These are phyloP conservation scores for Excalfactoria chinensis DNA, from an alignment of 2,113 vertebrate species.

Conservation along the genomic window DNA sequence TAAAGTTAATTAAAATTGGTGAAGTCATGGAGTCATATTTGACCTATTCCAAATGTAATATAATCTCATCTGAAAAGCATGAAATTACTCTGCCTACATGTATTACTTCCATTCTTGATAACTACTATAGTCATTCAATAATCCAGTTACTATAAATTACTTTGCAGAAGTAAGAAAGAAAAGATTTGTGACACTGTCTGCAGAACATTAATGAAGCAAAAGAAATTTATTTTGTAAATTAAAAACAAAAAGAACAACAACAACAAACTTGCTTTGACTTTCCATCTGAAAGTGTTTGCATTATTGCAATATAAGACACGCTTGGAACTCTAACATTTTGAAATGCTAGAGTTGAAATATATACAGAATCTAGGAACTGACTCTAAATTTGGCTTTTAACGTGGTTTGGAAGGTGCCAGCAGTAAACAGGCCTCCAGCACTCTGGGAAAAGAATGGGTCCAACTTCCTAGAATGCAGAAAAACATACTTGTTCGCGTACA, in stretches of 20 bases:
- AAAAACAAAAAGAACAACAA: background rate
- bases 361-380: background rate
- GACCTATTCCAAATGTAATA: constrained; percentile 59
- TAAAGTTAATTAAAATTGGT: constrained; percentile 70
- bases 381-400: background rate
- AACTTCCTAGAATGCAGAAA: background rate
- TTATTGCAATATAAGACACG: background rate
- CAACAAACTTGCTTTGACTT: background rate
- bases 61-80: constrained; percentile 75
- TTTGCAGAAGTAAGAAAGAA: constrained; percentile 22
- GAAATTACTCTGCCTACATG: constrained; percentile 72
- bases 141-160: constrained; percentile 64
- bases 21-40: constrained; percentile 60
- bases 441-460: background rate
- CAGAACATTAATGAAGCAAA: background rate
- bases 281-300: background rate
- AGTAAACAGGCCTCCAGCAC: background rate
- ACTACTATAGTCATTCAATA: constrained; percentile 64
- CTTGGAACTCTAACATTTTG: background rate
- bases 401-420: background rate
- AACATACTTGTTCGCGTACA: background rate
- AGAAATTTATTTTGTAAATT: background rate
- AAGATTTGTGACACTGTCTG: constrained; percentile 9
- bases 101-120: constrained; percentile 67
- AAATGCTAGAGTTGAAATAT: background rate